These are phyloP conservation scores for Clinocottus analis DNA, from an alignment of 2,113 vertebrate genomes.

Conservation along the genomic window DNA sequence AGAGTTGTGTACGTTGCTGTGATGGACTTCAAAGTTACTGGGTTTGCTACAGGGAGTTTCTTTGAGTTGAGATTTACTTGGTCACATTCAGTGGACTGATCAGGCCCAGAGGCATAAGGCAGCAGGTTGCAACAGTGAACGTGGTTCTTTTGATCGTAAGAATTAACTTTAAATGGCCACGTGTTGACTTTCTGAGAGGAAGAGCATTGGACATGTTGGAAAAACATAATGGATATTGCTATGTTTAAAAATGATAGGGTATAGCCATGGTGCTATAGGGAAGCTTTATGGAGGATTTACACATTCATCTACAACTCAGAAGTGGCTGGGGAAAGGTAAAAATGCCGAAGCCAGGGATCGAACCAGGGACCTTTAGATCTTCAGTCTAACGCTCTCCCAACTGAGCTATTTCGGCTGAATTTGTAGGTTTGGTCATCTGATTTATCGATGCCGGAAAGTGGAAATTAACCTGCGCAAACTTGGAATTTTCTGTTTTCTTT, in stretches of 20 bases:
- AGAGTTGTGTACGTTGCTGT: conserved; percentile 6
- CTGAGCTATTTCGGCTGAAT: conserved; percentile 58
- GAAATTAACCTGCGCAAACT: not conserved
- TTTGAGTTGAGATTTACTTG: conserved; percentile 24
- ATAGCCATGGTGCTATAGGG: not conserved
- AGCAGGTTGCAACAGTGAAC: not conserved
- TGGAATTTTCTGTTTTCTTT: conserved; percentile 42
- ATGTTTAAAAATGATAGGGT: not conserved
- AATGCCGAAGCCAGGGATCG: conserved; percentile 65
- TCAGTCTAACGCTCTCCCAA: conserved; percentile 69
- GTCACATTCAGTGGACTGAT: not conserved
- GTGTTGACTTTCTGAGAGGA: not conserved
- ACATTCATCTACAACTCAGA: too few species aligned
- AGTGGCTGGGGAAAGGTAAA: not conserved
- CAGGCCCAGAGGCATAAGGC: not conserved
- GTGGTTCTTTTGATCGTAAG: conserved; percentile 1
- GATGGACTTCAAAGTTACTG: conserved; percentile 57
- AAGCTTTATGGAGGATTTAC: not conserved
- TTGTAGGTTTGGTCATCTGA: not conserved
- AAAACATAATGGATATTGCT: not conserved
- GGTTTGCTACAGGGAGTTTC: conserved; percentile 23
- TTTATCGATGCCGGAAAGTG: not conserved
- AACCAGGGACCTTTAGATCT: conserved; percentile 66
- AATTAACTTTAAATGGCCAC: not conserved
- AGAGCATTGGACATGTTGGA: not conserved